These are phyloP conservation scores for Leptodactylus fuscus DNA, from an alignment of 2,113 vertebrate species.

Conservation along the genomic window DNA sequence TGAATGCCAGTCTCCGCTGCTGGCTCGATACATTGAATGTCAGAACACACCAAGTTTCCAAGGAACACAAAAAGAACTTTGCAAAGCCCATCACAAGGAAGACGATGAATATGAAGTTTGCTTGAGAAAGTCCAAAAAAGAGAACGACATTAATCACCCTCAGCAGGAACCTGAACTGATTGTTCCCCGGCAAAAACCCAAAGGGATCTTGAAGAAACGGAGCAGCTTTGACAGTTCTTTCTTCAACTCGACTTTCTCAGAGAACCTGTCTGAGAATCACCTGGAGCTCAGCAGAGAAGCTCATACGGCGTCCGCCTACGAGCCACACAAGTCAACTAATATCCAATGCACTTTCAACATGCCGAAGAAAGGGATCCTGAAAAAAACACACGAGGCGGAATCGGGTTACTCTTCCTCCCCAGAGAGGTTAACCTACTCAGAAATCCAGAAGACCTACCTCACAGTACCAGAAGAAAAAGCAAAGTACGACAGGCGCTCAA, in stretches of 20 bases:
- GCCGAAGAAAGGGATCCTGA: conserved; percentile 81
- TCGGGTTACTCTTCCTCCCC: conserved; percentile 67
- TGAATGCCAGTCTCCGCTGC: conserved; percentile 74
- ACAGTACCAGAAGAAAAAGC: conserved; percentile 60
- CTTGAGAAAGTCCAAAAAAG: conserved; percentile 79
- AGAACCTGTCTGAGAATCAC: conserved; percentile 60
- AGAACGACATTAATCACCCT: conserved; percentile 74
- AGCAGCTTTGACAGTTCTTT: conserved; percentile 75
- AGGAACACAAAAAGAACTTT: not conserved
- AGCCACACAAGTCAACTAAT: not conserved
- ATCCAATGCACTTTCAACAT: conserved; percentile 70
- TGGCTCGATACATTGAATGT: conserved; percentile 78
- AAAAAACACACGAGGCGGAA: conserved; percentile 71
- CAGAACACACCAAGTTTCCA: conserved; percentile 71
- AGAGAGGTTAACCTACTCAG: conserved; percentile 61
- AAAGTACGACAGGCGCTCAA: conserved; percentile 65
- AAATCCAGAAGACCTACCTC: conserved; percentile 43
- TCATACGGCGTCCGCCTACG: not conserved
- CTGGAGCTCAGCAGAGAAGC: conserved; percentile 31
- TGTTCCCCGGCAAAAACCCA: conserved; percentile 71
- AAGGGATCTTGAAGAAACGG: conserved; percentile 78
- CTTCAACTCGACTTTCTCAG: conserved; percentile 59
- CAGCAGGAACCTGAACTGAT: conserved; percentile 58
- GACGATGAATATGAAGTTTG: conserved; percentile 65
- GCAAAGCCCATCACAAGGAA: conserved; percentile 46